Evolutionary conservation across 1,140 invertebrate species (phyloP).

Genomic region (Holotrichia oblita): DNA sequence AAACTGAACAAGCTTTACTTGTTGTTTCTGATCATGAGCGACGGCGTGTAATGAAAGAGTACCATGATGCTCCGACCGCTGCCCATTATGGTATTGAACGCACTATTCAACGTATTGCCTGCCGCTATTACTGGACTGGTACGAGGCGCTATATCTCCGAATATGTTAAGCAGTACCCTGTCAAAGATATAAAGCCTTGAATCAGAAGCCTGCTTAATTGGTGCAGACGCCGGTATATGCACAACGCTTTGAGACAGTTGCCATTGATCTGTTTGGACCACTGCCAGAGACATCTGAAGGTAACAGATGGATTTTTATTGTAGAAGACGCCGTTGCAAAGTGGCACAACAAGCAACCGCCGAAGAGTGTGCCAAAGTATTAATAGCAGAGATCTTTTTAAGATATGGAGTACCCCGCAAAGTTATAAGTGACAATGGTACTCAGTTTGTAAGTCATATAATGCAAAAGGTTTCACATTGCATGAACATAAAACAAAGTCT

Average conservation of each 20-base stretch:
- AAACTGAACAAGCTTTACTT: too few relatives aligned
- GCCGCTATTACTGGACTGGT: too few relatives aligned
- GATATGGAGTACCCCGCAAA: neutral
- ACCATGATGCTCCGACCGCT: too few relatives aligned
- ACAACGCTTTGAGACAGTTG: neutral
- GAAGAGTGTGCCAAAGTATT: neutral
- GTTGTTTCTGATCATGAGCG: too few relatives aligned
- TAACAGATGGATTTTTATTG: constrained; percentile 9
- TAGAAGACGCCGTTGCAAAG: neutral
- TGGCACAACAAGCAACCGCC: neutral
- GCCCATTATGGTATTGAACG: too few relatives aligned
- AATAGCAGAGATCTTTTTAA: neutral
- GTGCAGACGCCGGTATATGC: neutral
- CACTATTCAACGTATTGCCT: too few relatives aligned
- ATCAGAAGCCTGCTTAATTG: too few relatives aligned
- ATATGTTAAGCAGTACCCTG: too few relatives aligned
- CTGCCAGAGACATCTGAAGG: neutral
- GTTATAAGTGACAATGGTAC: constrained; percentile 13
- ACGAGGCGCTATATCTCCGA: too few relatives aligned
- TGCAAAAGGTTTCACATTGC: neutral
- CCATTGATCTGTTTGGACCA: neutral
- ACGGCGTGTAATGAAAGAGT: too few relatives aligned
- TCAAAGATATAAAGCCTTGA: too few relatives aligned
- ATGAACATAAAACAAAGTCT: neutral
- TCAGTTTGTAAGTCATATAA: constrained; percentile 23